These are phyloP conservation scores for Paratrypauchen microcephalus DNA, from an alignment of 2,797 vertebrate species.

Conservation along the genomic window DNA sequence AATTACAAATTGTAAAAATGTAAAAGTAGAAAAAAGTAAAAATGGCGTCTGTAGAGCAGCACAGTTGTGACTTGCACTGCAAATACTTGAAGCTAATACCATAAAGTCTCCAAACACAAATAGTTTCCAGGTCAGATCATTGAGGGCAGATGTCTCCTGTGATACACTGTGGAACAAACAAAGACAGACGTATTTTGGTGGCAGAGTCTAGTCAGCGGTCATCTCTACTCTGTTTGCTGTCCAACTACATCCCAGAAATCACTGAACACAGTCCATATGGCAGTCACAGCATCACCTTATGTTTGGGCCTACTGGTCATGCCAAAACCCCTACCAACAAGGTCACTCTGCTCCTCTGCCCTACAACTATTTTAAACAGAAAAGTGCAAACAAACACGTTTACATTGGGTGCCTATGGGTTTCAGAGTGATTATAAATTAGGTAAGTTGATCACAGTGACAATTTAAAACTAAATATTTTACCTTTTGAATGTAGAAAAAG, in stretches of 20 bases:
- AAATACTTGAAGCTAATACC: constrained; percentile 7
- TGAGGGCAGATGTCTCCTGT: constrained; percentile 1
- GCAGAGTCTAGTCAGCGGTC: constrained; percentile 6
- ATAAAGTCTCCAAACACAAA: constrained; percentile 1
- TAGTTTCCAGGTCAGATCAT: constrained; percentile 3
- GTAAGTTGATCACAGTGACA: too few relatives aligned
- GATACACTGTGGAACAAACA: not conserved
- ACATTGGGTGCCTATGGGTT: too few relatives aligned
- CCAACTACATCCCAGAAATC: constrained; percentile 1
- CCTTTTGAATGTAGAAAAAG: too few relatives aligned
- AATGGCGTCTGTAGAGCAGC: not conserved
- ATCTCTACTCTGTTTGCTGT: constrained; percentile 2
- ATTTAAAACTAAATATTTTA: too few relatives aligned
- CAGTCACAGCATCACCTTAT: not conserved
- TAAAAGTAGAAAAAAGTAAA: too few relatives aligned
- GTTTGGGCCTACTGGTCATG: not conserved
- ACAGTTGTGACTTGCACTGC: not conserved
- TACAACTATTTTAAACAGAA: not conserved
- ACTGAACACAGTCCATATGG: constrained; percentile 11
- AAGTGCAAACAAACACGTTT: not conserved
- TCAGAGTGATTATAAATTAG: too few relatives aligned
- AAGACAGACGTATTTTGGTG: constrained; percentile 7
- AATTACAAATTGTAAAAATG: too few relatives aligned
- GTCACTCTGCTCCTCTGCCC: not conserved
- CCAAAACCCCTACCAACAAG: not conserved